These are phyloP conservation scores for Hymenopus coronatus DNA, from an alignment of 2,888 invertebrate genomes.

Conservation along the genomic window DNA sequence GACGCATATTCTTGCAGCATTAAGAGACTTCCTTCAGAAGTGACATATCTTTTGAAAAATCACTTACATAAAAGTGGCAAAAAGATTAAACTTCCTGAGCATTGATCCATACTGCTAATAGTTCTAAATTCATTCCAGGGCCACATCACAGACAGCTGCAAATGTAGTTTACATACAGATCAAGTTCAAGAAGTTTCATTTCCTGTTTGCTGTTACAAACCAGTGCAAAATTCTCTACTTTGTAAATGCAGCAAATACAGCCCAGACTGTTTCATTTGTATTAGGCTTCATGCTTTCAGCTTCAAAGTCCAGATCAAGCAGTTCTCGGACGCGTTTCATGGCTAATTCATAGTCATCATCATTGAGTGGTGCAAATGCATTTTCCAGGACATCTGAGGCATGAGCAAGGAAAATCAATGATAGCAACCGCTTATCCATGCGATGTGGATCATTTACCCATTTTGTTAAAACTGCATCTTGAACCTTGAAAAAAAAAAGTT, in stretches of 20 bases:
- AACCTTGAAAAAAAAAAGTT: conserved; percentile 59
- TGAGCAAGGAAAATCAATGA: conserved; percentile 94
- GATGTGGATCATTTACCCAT: conserved; percentile 96
- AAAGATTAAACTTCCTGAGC: not conserved
- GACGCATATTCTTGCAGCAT: not conserved
- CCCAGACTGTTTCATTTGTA: conserved; percentile 95
- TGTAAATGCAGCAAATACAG: conserved; percentile 96
- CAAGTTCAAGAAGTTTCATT: conserved; percentile 4
- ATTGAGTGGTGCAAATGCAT: conserved; percentile 96
- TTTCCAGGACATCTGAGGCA: conserved; percentile 97
- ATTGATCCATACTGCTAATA: not conserved
- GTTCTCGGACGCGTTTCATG: conserved; percentile 92
- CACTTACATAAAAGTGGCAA: not conserved
- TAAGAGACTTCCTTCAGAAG: not conserved
- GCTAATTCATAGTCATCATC: conserved; percentile 98
- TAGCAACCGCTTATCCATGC: conserved; percentile 93
- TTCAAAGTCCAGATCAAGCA: conserved; percentile 96
- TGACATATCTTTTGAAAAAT: not conserved
- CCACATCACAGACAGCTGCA: not conserved
- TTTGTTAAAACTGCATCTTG: conserved; percentile 95
- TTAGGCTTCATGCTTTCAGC: conserved; percentile 89
- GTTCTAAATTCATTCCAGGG: not conserved
- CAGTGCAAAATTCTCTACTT: conserved; percentile 62
- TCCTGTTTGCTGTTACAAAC: not conserved
- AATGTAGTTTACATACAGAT: not conserved